Evolutionary conservation across 2,113 vertebrate genomes (phyloP), one percentile per base, ranked within the genome.

Genomic region (Pterophyllum scalare): DNA sequence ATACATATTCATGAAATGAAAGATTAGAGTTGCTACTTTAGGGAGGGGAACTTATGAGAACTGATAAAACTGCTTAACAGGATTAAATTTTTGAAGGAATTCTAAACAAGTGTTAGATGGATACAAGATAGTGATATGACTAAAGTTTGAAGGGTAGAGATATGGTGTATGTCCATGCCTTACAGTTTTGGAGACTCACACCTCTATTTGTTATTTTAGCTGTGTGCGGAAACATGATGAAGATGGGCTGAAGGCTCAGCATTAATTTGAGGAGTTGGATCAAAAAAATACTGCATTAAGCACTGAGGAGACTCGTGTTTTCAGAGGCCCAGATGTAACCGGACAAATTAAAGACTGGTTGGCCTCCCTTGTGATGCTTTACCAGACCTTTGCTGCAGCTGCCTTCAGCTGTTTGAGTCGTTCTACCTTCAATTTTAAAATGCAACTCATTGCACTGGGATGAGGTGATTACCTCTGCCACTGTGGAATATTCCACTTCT

Each of bases 1-100:
- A 33, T 82, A 14, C 78, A 87, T 85, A 89, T 83, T 87, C 49
- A 83, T 81, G 64, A 64, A 5, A 11, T 22, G 79, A 75, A 77
- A 67, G 10, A 19, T 22, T 10, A 33, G 43, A 59, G 59, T 52
- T 58, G 67, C 35, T 24, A 33, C 80, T 81, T 59, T 0, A 17
- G 88, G 76, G 81, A 79, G 77, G 33, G 31, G 40, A 12, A 17
- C 60, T 77, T 11, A 52, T 61, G 33, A 1, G 17, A 60, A 24
- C 13, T 79, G 31, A 19, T 8, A 13, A 17, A 60, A 52, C 38
- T 28, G 59, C 9, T 80, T 33, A 12, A 12, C 12, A 9, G 0
- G 31, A 79, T 79, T 64, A 3, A 72, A 17, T 54, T 9, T 3
- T 26, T 6, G 49, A 19, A 52, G 49, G 49, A 52, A 19, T 52